Evolutionary conservation across 2,113 vertebrate genomes (phyloP).

Genomic region (Perccottus glenii): DNA sequence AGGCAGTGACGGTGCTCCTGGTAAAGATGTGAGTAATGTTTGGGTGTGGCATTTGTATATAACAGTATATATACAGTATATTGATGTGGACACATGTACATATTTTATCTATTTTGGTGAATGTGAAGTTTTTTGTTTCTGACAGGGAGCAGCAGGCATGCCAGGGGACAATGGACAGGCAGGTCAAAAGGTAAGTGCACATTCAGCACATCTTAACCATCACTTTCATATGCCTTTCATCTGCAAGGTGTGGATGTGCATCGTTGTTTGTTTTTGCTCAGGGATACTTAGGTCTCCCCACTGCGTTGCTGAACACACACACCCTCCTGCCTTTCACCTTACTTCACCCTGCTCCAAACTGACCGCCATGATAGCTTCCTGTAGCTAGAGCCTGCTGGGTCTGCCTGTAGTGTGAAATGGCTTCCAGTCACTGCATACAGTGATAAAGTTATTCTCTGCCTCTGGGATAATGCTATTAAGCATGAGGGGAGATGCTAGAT

Average conservation of each 20-base stretch:
- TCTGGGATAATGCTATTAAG: conserved; percentile 76
- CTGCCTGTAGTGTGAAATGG: conserved; percentile 25
- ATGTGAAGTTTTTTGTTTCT: conserved; percentile 30
- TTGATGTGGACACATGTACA: conserved; percentile 10
- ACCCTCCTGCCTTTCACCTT: conserved; percentile 35
- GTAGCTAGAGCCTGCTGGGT: conserved; percentile 32
- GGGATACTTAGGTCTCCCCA: conserved; percentile 14
- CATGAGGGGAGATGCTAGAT: conserved; percentile 70
- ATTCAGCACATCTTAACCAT: not conserved
- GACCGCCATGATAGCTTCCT: conserved; percentile 13
- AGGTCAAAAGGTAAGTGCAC: conserved; percentile 86
- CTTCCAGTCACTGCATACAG: conserved; percentile 60
- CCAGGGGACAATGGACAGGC: conserved; percentile 81
- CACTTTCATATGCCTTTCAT: too few species aligned
- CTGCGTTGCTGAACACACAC: conserved; percentile 34
- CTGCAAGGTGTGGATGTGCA: too few species aligned
- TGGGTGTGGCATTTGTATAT: conserved; percentile 19
- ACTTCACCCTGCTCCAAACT: conserved; percentile 33
- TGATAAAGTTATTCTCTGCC: conserved; percentile 72
- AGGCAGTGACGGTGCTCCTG: conserved; percentile 82
- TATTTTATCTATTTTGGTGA: conserved; percentile 20
- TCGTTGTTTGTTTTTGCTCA: conserved; percentile 3
- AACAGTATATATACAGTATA: too few species aligned
- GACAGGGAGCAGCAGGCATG: conserved; percentile 84
- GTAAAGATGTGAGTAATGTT: conserved; percentile 87